Conservation (phyloP, 2,113 vertebrate genomes). For the Salvelinus namaycush region DNA sequence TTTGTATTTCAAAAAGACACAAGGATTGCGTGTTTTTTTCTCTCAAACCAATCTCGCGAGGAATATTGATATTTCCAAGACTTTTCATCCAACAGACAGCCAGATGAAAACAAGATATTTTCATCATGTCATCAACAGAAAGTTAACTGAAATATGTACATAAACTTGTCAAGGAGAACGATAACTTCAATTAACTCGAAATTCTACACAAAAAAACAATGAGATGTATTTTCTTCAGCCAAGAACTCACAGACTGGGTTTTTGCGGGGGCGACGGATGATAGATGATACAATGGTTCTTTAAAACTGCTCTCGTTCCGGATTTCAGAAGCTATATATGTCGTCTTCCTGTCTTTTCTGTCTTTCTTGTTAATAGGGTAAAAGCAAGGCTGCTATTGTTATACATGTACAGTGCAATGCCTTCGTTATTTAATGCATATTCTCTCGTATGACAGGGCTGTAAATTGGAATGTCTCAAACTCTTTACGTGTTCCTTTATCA, state of each 20-base stretch:
- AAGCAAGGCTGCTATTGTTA: constrained; percentile 74
- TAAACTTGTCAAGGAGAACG: constrained; percentile 31
- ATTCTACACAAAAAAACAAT: constrained; percentile 30
- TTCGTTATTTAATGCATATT: constrained; percentile 80
- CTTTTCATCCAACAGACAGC: constrained; percentile 27
- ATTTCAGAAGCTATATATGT: constrained; percentile 56
- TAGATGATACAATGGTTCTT: constrained; percentile 25
- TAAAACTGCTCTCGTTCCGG: constrained; percentile 34
- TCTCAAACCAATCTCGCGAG: constrained; percentile 36
- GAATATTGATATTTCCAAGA: constrained; percentile 43
- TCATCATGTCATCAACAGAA: constrained; percentile 36
- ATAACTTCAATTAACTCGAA: constrained; percentile 46
- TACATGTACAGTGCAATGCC: constrained; percentile 79
- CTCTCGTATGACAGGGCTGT: constrained; percentile 71
- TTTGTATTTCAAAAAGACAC: constrained; percentile 71
- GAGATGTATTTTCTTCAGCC: constrained; percentile 27
- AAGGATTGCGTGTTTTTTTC: constrained; percentile 60
- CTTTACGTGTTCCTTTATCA: constrained; percentile 66
- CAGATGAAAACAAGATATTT: constrained; percentile 31
- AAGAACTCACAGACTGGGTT: constrained; percentile 33
- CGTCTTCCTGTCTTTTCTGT: constrained; percentile 57
- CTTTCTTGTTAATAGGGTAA: constrained; percentile 58
- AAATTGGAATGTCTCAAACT: constrained; percentile 71
- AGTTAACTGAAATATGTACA: constrained; percentile 11
- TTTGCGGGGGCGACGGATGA: constrained; percentile 37